Percentiles rank a stretch among this genome's conserved stretches.
Evolutionary conservation across 2,113 vertebrate species (phyloP).

Genomic region (Empidonax traillii): DNA sequence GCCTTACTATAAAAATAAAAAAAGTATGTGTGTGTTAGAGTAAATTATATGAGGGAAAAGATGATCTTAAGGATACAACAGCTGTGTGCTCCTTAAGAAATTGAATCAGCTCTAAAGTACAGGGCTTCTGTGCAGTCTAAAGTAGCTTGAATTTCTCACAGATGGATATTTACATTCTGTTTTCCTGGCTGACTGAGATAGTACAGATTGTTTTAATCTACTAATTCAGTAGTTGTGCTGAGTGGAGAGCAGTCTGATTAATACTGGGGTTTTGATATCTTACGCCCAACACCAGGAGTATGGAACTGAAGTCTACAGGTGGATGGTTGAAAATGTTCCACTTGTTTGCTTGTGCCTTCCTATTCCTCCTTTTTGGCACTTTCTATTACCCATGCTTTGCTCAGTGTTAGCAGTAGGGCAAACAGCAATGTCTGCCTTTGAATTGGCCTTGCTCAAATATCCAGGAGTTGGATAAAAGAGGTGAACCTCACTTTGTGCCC

Average conservation of each 20-base stretch:
- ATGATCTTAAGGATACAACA: not conserved
- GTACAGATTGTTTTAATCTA: not conserved
- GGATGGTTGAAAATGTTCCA: not conserved
- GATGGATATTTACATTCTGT: not conserved
- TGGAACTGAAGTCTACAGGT: not conserved
- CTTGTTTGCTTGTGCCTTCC: not conserved
- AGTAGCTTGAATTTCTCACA: not conserved
- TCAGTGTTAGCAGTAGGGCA: not conserved
- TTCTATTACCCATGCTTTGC: not conserved
- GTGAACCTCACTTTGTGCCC: not conserved
- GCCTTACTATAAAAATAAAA: not conserved
- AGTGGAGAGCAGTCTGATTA: not conserved
- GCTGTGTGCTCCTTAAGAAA: not conserved
- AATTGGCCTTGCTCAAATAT: not conserved
- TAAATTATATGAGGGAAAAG: not conserved
- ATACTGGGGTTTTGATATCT: not conserved
- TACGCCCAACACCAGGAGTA: not conserved
- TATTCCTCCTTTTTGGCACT: not conserved
- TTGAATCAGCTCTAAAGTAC: not conserved
- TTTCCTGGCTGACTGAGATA: not conserved
- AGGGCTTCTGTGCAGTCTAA: not conserved
- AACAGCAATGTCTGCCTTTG: not conserved
- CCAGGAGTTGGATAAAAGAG: not conserved
- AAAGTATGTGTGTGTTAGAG: not conserved
- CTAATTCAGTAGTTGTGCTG: not conserved